These are phyloP conservation scores for Pelusios castaneus DNA, from an alignment of 2,113 vertebrate species.

Conservation along the genomic window DNA sequence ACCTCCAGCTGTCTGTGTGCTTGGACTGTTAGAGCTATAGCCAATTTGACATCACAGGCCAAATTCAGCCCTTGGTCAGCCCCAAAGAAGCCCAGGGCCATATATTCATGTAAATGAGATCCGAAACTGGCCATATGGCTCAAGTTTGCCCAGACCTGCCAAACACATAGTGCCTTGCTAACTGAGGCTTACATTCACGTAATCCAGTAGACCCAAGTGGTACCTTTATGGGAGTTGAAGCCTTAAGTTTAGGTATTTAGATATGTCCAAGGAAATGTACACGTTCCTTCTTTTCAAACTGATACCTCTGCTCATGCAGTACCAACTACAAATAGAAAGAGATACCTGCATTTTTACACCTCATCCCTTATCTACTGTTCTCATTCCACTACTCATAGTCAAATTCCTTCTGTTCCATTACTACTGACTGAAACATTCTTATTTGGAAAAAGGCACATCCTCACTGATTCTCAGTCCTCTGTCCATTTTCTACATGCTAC, in stretches of 20 bases:
- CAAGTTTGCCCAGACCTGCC: constrained; percentile 67
- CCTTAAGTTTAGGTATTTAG: constrained; percentile 40
- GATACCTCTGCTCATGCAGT: neutral
- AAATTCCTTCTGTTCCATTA: constrained; percentile 40
- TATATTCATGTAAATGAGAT: constrained; percentile 8
- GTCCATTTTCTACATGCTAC: constrained; percentile 67
- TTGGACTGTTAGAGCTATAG: neutral
- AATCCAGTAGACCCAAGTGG: constrained; percentile 66
- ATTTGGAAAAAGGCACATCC: constrained; percentile 33
- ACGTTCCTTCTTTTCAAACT: neutral
- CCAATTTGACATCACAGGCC: neutral
- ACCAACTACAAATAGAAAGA: constrained; percentile 32
- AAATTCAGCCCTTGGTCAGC: neutral
- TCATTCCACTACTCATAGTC: neutral
- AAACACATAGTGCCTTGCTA: constrained; percentile 65
- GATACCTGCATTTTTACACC: constrained; percentile 20
- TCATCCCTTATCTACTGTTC: constrained; percentile 33
- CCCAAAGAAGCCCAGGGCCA: constrained; percentile 37
- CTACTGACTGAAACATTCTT: constrained; percentile 41
- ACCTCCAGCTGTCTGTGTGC: neutral
- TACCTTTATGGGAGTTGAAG: constrained; percentile 64
- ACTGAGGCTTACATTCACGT: constrained; percentile 66
- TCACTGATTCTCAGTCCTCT: constrained; percentile 48
- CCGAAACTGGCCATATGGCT: constrained; percentile 48
- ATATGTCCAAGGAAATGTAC: constrained; percentile 26